Conservation (phyloP, 1,140 invertebrate species). For the Megalonaias nervosa region DNA sequence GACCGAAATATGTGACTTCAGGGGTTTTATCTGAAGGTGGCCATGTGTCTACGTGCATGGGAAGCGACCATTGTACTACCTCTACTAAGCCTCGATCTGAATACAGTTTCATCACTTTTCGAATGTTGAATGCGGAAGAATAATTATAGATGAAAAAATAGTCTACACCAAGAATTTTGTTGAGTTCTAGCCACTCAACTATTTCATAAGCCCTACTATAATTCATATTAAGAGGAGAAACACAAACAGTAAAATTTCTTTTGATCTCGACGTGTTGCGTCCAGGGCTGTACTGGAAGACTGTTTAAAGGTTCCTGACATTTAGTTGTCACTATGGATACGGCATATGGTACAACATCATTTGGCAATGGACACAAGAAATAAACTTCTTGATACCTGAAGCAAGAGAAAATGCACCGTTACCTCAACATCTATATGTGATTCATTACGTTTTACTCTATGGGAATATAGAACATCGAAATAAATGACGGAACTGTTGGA, state of each 20-base stretch:
- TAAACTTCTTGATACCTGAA: conserved; percentile 5
- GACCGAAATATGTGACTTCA: too few relatives aligned
- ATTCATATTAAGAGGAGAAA: too few relatives aligned
- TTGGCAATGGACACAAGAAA: neutral
- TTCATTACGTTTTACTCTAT: too few relatives aligned
- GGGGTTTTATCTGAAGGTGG: too few relatives aligned
- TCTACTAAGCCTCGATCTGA: conserved; percentile 77
- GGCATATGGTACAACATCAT: neutral
- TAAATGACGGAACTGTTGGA: too few relatives aligned
- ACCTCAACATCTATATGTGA: too few relatives aligned
- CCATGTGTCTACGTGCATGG: too few relatives aligned
- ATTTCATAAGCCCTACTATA: conserved; percentile 85
- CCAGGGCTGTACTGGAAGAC: conserved; percentile 4
- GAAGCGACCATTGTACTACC: conserved; percentile 87
- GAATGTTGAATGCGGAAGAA: conserved; percentile 84
- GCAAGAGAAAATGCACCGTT: neutral
- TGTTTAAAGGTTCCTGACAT: conserved; percentile 3
- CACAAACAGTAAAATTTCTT: conserved; percentile 84
- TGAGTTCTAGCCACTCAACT: conserved; percentile 93
- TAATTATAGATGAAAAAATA: conserved; percentile 96
- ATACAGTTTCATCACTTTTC: conserved; percentile 81
- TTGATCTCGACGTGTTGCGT: neutral
- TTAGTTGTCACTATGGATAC: too few relatives aligned
- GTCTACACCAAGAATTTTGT: conserved; percentile 86
- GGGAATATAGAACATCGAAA: too few relatives aligned